Conservation (phyloP, 1,140 invertebrate genomes). For the Arion vulgaris region DNA sequence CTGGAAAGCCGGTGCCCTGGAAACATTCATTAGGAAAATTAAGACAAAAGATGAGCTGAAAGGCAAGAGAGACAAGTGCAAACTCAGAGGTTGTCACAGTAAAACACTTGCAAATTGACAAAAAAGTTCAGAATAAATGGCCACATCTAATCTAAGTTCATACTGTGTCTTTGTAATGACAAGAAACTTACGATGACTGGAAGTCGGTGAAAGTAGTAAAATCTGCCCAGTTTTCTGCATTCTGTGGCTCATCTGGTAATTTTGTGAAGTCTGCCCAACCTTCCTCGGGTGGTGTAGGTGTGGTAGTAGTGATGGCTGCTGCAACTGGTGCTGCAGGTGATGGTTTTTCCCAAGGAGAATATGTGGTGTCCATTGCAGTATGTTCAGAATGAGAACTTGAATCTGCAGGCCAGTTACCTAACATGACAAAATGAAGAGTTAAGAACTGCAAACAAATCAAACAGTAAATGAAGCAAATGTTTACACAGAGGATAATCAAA, state of each 20-base stretch:
- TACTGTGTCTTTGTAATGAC: too few relatives aligned
- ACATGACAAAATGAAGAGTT: neutral
- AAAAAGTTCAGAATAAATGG: too few relatives aligned
- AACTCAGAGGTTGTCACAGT: too few relatives aligned
- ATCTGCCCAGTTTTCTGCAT: slow-evolving; percentile 64
- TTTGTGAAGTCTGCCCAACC: slow-evolving; percentile 65
- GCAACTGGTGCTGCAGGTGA: slow-evolving; percentile 27
- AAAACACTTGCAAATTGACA: too few relatives aligned
- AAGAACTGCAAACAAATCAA: neutral
- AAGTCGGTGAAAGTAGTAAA: slow-evolving; percentile 47
- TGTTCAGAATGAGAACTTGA: slow-evolving; percentile 49
- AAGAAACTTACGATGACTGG: slow-evolving; percentile 20
- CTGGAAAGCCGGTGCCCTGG: too few relatives aligned
- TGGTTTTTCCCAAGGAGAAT: slow-evolving; percentile 62
- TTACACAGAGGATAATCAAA: too few relatives aligned
- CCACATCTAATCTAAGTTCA: too few relatives aligned
- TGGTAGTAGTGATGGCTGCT: slow-evolving; percentile 10
- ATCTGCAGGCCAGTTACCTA: slow-evolving; percentile 62
- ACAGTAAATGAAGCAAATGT: too few relatives aligned
- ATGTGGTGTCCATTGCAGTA: slow-evolving; percentile 62
- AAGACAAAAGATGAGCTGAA: too few relatives aligned
- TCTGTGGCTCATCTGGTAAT: slow-evolving; percentile 24
- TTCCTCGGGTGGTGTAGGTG: slow-evolving; percentile 41
- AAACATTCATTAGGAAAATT: too few relatives aligned
- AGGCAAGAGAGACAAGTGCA: too few relatives aligned